Conservation (phyloP, 2,888 invertebrate genomes). For the Watsonalla cultraria region DNA sequence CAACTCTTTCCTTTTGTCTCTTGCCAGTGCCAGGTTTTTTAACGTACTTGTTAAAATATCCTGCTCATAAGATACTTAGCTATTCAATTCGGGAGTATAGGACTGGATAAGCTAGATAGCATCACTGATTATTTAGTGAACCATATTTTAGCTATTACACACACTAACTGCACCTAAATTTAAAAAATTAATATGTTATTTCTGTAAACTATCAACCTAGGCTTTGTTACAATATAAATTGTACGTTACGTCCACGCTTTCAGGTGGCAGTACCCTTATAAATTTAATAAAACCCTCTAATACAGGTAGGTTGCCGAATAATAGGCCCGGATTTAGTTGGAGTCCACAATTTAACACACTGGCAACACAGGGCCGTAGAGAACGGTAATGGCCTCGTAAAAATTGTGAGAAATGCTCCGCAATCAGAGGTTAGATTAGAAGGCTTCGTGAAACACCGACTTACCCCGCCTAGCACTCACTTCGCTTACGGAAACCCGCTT, state of each 20-base stretch:
- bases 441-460: constrained; percentile 34
- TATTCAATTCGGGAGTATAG: too few relatives aligned
- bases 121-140: too few relatives aligned
- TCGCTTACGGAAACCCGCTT: constrained; percentile 28
- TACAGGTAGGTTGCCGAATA: constrained; percentile 37
- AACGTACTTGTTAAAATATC: too few relatives aligned
- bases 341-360: constrained; percentile 40
- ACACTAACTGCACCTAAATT: too few relatives aligned
- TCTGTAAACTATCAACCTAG: not conserved
- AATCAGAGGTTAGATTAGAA: constrained; percentile 67
- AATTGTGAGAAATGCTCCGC: constrained; percentile 57
- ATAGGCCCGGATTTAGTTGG: constrained; percentile 36
- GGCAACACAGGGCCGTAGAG: constrained; percentile 30
- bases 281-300: constrained; percentile 45
- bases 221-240: constrained; percentile 9
- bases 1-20: too few relatives aligned
- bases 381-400: constrained; percentile 58
- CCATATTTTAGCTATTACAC: too few relatives aligned
- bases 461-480: constrained; percentile 15
- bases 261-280: constrained; percentile 37
- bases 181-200: too few relatives aligned
- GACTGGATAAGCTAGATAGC: too few relatives aligned
- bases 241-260: constrained; percentile 23
- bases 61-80: too few relatives aligned
- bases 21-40: too few relatives aligned